phyloP scores from a whole-genome alignment of 2,797 vertebrate genomes.

The Phrynocephalus guinanensis region DNA sequence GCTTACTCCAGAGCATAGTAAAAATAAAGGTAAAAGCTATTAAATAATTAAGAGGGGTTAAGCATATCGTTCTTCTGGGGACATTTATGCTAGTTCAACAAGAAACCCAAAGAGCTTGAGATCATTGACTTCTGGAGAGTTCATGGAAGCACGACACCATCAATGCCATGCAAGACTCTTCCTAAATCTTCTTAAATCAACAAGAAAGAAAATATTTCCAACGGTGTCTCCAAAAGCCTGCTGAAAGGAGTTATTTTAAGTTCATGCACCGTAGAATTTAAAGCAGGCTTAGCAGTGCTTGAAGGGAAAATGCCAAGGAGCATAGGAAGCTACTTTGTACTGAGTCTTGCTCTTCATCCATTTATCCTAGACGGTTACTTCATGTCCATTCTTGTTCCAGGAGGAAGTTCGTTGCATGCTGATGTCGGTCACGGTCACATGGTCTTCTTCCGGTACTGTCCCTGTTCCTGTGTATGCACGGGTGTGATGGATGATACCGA shows the following conservation, averaged over 20 bases:
- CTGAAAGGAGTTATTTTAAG: not conserved
- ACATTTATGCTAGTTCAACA: conserved; percentile 17
- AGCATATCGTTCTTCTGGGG: conserved; percentile 31
- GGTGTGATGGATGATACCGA: no score
- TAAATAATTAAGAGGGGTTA: conserved; percentile 42
- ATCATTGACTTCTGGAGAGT: not conserved
- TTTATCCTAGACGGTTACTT: no score
- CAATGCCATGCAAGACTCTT: conserved; percentile 6
- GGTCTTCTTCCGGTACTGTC: no score
- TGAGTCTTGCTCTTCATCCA: no score
- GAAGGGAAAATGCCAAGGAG: not conserved
- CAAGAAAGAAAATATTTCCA: not conserved
- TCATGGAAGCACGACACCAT: conserved; percentile 8
- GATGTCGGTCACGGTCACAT: no score
- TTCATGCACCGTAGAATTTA: not conserved
- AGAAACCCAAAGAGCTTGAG: not conserved
- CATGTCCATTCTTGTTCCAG: no score
- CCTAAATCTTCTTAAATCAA: not conserved
- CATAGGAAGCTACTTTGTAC: no score
- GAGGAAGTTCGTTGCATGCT: no score
- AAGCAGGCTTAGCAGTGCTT: not conserved
- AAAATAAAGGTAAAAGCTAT: conserved; percentile 40
- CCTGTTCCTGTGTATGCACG: no score
- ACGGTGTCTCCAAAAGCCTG: not conserved
- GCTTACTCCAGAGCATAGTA: conserved; percentile 23